These are phyloP conservation scores for Tenthredo livida DNA, from an alignment of 2,888 invertebrate species.

Conservation along the genomic window DNA sequence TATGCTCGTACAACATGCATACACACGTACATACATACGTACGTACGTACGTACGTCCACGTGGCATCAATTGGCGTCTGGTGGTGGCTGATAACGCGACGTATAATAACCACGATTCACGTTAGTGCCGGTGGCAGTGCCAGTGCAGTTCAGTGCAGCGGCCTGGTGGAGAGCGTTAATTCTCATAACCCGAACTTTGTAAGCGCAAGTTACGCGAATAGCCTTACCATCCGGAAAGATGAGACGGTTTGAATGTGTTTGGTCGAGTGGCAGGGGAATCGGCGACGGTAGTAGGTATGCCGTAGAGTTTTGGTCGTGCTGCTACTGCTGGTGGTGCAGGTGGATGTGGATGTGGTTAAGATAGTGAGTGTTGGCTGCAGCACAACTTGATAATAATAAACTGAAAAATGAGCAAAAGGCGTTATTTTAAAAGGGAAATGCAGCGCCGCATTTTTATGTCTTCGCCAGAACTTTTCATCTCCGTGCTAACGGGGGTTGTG, in stretches of 20 bases:
- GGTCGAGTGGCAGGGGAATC: conserved; percentile 45
- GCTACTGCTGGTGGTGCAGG: not conserved
- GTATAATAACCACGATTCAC: conserved; percentile 48
- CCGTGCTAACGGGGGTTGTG: conserved; percentile 63
- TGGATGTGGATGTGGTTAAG: conserved; percentile 25
- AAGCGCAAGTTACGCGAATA: conserved; percentile 71
- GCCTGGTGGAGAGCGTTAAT: conserved; percentile 61
- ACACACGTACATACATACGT: not conserved
- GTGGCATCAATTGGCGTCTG: conserved; percentile 45
- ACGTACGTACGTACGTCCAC: not conserved
- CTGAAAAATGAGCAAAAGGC: conserved; percentile 75
- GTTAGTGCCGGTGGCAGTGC: conserved; percentile 29
- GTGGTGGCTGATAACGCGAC: conserved; percentile 43
- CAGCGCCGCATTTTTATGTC: conserved; percentile 78
- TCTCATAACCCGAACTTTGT: conserved; percentile 69
- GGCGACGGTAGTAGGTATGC: conserved; percentile 51
- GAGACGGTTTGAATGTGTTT: conserved; percentile 54
- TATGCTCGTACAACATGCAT: not conserved
- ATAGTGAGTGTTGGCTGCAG: conserved; percentile 56
- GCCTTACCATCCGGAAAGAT: conserved; percentile 61
- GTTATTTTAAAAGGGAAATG: conserved; percentile 78
- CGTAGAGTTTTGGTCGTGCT: conserved; percentile 21
- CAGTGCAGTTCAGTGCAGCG: conserved; percentile 9
- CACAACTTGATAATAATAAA: conserved; percentile 78
- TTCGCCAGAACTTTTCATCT: conserved; percentile 75